phyloP scores from a whole-genome alignment of 2,113 vertebrate genomes.

The Burhinus oedicnemus region DNA sequence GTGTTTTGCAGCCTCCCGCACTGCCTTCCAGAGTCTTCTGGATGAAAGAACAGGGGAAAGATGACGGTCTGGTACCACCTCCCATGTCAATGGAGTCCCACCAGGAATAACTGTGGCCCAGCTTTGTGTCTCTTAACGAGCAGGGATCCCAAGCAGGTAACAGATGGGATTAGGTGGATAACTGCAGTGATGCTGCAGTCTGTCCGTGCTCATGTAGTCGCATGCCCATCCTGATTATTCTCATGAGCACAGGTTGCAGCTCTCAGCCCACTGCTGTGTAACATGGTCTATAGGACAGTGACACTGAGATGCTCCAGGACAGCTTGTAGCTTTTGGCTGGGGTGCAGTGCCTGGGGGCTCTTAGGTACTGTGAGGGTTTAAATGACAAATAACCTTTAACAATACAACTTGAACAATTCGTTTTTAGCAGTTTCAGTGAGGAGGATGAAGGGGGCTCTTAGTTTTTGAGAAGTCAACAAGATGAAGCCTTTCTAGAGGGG shows the following conservation, averaged over 20 bases:
- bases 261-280: neutral
- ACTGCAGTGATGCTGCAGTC: neutral
- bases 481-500: neutral
- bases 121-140: neutral
- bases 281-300: neutral
- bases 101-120: neutral
- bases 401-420: neutral
- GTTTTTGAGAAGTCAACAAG: neutral
- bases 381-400: neutral
- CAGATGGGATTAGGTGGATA: neutral
- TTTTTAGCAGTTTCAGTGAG: neutral
- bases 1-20: conserved; percentile 18
- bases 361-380: neutral
- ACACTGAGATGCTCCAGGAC: neutral
- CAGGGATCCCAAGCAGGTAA: conserved; percentile 22
- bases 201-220: neutral
- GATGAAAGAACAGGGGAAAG: conserved; percentile 20
- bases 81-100: neutral
- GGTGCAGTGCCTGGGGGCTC: neutral
- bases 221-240: neutral
- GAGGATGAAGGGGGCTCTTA: neutral
- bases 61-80: neutral
- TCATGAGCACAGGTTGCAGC: neutral
- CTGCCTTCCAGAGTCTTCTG: conserved; percentile 52
- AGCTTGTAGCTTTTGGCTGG: neutral